Evolutionary conservation across 2,888 invertebrate genomes (phyloP), one percentile per base, ranked within the genome.

Genomic region (Octonoba sinensis): DNA sequence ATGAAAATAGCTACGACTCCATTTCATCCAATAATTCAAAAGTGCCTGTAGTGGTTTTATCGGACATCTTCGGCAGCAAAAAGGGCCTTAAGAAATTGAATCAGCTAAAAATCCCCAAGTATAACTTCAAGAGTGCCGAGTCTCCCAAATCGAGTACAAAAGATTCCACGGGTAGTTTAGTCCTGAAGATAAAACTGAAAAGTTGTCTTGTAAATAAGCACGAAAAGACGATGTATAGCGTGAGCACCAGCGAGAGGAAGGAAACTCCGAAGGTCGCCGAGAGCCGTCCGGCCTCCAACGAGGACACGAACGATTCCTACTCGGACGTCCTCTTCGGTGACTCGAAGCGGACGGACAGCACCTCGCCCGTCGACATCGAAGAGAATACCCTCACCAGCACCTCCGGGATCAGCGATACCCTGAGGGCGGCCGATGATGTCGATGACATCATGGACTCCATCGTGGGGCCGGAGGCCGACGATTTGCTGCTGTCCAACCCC

Each of bases 21-120:
- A 51, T 60, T 66, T 46, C 60, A 36, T 20, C 62, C 16, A 54
- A n/a, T 24, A 73, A 67, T 16, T 47, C 73, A 24, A 79, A 73
- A 73, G 67, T 79, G 79, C 79, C 79, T 73, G 67, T 79, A 47
- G 79, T 79, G 18, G 73, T 79, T 46, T 62, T 79, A 47, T 73
- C 73, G 16, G 79, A 79, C 44, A 73, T 79, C 66, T 59, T 73
- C 18, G 36, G 67, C 6, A 73, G 51, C 54, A 56, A 73, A 27
- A 73, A 79, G 57, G 79, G 73, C 27, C n/a, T 72, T 4, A 72
- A 47, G 27, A 79, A 79, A 20, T 79, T 59, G 60, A 72, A 56
- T 67, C 66, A 79, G 24, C 72, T 79, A n/a, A 79, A 73, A 64
- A 73, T 79, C 47, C 79, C 79, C 18, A 79, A 79, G 54, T 51